These are phyloP conservation scores for Dolichopus griseipennis DNA, from an alignment of 2,888 invertebrate species.

Conservation along the genomic window DNA sequence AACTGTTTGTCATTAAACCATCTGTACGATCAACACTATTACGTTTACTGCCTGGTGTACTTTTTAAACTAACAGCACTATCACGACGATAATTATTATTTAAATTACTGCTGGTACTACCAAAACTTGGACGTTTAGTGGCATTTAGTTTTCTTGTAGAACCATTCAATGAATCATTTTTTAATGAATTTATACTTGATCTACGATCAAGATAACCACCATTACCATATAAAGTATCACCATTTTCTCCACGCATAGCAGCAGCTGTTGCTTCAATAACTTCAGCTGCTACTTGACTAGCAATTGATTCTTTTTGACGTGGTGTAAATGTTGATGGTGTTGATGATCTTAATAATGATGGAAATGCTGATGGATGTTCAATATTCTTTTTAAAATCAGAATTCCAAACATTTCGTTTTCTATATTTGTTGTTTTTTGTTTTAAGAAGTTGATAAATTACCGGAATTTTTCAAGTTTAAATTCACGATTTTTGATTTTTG, in stretches of 20 bases:
- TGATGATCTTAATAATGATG: slow-evolving; percentile 53
- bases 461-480: background rate
- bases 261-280: slow-evolving; percentile 10
- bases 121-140: slow-evolving; percentile 9
- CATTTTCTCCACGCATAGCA: background rate
- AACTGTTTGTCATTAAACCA: background rate
- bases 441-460: no score
- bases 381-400: slow-evolving; percentile 44
- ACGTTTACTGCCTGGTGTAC: slow-evolving; percentile 1
- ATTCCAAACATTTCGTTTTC: slow-evolving; percentile 18
- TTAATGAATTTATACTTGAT: slow-evolving; percentile 8
- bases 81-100: slow-evolving; percentile 2
- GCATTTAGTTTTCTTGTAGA: background rate
- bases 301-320: slow-evolving; percentile 12
- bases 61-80: slow-evolving; percentile 8
- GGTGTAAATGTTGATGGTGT: slow-evolving; percentile 16
- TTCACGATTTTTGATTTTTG: background rate
- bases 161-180: background rate
- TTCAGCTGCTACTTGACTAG: slow-evolving; percentile 11
- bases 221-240: background rate
- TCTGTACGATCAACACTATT: slow-evolving; percentile 7
- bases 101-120: background rate
- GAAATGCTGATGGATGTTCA: slow-evolving; percentile 63
- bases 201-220: background rate
- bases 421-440: background rate